Conservation (phyloP, 2,797 vertebrate species). For the Heterohyrax brucei region DNA sequence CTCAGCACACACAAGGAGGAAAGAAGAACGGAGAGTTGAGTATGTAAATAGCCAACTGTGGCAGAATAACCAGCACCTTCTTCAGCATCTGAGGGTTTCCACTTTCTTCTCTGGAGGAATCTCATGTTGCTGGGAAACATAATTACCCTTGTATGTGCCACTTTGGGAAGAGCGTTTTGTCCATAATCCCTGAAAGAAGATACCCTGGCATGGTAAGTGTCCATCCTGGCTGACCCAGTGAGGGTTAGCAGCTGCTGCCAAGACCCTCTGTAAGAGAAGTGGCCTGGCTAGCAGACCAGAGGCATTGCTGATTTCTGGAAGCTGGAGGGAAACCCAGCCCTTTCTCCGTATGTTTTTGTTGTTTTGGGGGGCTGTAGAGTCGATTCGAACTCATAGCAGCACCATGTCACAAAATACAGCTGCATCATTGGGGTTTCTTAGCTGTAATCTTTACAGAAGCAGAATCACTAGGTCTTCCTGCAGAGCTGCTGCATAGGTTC, state of each 20-base stretch:
- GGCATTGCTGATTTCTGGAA: slow-evolving; percentile 1
- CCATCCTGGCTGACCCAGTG: background rate
- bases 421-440: background rate
- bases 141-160: slow-evolving; percentile 32
- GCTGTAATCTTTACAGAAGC: background rate
- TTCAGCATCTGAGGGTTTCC: background rate
- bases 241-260: slow-evolving; percentile 38
- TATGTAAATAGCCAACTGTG: background rate
- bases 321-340: background rate
- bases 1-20: background rate
- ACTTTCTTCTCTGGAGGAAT: slow-evolving; percentile 75
- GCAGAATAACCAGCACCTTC: background rate
- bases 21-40: background rate
- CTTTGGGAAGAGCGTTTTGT: slow-evolving; percentile 68
- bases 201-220: background rate
- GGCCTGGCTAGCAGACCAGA: background rate
- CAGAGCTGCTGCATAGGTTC: background rate
- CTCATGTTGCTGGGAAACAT: slow-evolving; percentile 36
- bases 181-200: slow-evolving; percentile 67
- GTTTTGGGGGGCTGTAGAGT: background rate
- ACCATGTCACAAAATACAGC: background rate
- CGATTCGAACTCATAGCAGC: background rate
- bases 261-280: background rate
- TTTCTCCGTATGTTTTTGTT: background rate
- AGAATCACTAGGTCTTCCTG: background rate